A percentile compares a stretch with the other conserved stretches of the same genome.
Evolutionary conservation across 2,113 vertebrate genomes (phyloP).

Genomic region (Myiopsitta monachus): DNA sequence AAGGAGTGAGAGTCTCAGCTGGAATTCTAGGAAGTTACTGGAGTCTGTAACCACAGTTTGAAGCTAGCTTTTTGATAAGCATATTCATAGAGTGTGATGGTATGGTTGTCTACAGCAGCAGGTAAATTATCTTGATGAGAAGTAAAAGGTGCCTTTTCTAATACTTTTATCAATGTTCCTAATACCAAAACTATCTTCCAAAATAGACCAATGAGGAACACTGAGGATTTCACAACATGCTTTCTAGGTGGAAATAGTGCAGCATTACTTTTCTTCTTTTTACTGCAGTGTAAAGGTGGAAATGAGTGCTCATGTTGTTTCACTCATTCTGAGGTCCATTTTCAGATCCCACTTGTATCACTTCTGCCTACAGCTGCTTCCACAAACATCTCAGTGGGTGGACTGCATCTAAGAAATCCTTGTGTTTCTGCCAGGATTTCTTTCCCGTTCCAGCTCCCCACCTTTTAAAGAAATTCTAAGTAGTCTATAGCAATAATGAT

Average conservation of each 20-base stretch:
- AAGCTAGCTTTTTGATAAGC: not conserved
- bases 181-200: not conserved
- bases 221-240: not conserved
- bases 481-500: not conserved
- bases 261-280: not conserved
- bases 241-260: not conserved
- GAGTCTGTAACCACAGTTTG: not conserved
- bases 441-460: not conserved
- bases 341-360: not conserved
- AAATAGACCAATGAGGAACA: not conserved
- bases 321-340: not conserved
- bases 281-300: not conserved
- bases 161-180: not conserved
- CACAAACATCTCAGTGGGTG: not conserved
- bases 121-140: not conserved
- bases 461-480: not conserved
- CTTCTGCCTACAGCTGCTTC: conserved; percentile 15
- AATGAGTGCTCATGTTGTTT: not conserved
- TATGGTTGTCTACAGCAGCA: not conserved
- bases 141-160: not conserved
- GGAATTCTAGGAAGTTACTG: not conserved
- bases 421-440: not conserved
- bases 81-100: not conserved
- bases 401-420: not conserved
- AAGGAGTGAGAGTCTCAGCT: not conserved